A percentile compares a stretch with the other conserved stretches of the same genome.
phyloP scores from a whole-genome alignment of 1,140 invertebrate genomes.

The Eulimnadia texana region DNA sequence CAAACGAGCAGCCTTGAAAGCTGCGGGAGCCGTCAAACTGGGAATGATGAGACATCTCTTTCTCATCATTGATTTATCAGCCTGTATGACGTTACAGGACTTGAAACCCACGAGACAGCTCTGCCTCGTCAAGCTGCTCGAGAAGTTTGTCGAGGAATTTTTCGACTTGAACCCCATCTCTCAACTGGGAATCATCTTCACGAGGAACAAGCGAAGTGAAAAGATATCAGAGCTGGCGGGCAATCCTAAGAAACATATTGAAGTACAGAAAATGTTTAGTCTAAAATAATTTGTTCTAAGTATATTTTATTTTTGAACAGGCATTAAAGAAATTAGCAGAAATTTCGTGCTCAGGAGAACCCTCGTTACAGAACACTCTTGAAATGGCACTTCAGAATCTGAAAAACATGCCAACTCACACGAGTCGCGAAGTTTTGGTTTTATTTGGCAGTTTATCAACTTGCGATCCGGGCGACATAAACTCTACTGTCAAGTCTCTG shows the following conservation, averaged over 20 bases:
- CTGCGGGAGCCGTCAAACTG: slow-evolving; percentile 51
- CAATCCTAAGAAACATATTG: slow-evolving; percentile 63
- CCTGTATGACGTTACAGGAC: slow-evolving; percentile 85
- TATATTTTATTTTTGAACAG: slow-evolving; percentile 17
- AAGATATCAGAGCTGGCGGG: slow-evolving; percentile 79
- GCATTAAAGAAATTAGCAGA: slow-evolving; percentile 20
- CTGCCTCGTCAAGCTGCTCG: slow-evolving; percentile 77
- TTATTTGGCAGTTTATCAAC: slow-evolving; percentile 88
- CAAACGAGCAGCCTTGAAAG: slow-evolving; percentile 51
- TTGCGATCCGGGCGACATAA: slow-evolving; percentile 90
- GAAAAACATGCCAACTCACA: slow-evolving; percentile 80
- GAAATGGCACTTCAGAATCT: slow-evolving; percentile 72
- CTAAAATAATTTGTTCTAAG: not conserved
- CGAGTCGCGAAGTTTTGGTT: slow-evolving; percentile 80
- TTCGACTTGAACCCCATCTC: slow-evolving; percentile 98
- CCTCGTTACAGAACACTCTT: slow-evolving; percentile 86
- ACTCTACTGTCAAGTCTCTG: slow-evolving; percentile 54
- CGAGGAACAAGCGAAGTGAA: slow-evolving; percentile 87
- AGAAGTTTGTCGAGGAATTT: slow-evolving; percentile 89
- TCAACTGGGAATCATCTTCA: slow-evolving; percentile 81
- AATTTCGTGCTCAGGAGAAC: slow-evolving; percentile 55
- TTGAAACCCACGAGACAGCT: slow-evolving; percentile 84
- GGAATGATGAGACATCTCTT: slow-evolving; percentile 95
- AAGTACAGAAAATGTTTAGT: slow-evolving; percentile 30
- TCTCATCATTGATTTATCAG: slow-evolving; percentile 81